Evolutionary conservation across 1,140 invertebrate genomes (phyloP).

Genomic region (Drosophila athabasca): DNA sequence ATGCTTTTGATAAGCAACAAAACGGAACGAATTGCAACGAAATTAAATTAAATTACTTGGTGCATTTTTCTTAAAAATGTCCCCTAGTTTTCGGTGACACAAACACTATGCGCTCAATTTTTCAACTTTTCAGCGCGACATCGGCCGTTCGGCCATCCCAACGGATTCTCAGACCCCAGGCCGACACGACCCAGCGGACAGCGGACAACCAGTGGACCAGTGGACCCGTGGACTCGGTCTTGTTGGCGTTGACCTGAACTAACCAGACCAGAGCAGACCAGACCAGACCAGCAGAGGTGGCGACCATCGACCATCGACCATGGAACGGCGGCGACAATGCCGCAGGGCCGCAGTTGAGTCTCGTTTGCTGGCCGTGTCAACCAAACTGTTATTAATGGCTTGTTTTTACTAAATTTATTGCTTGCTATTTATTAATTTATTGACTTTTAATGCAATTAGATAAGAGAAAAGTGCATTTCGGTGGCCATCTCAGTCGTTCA

Average conservation of each 20-base stretch:
- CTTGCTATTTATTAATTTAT: constrained; percentile 81
- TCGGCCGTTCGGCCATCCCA: constrained; percentile 31
- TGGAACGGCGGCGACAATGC: constrained; percentile 24
- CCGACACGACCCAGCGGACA: constrained; percentile 7
- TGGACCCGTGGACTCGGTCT: constrained; percentile 17
- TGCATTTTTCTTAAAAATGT: constrained; percentile 69
- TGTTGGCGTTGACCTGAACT: constrained; percentile 58
- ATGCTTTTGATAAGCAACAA: constrained; percentile 38
- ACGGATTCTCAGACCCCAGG: constrained; percentile 33
- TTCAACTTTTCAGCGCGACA: constrained; percentile 64
- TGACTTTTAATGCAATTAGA: constrained; percentile 80
- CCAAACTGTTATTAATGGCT: constrained; percentile 82
- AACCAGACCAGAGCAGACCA: constrained; percentile 11
- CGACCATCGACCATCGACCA: neutral
- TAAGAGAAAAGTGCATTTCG: constrained; percentile 77
- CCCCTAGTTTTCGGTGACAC: constrained; percentile 68
- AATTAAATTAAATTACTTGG: constrained; percentile 61
- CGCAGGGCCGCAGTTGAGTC: constrained; percentile 17
- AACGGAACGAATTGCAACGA: constrained; percentile 70
- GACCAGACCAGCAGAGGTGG: neutral
- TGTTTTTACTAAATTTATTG: constrained; percentile 82
- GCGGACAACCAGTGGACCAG: neutral
- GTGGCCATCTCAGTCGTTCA: constrained; percentile 35
- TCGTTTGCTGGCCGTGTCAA: constrained; percentile 59
- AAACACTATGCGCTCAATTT: constrained; percentile 76